These are phyloP conservation scores for Drosophila nannoptera DNA, from an alignment of 1,140 invertebrate genomes.

Conservation along the genomic window DNA sequence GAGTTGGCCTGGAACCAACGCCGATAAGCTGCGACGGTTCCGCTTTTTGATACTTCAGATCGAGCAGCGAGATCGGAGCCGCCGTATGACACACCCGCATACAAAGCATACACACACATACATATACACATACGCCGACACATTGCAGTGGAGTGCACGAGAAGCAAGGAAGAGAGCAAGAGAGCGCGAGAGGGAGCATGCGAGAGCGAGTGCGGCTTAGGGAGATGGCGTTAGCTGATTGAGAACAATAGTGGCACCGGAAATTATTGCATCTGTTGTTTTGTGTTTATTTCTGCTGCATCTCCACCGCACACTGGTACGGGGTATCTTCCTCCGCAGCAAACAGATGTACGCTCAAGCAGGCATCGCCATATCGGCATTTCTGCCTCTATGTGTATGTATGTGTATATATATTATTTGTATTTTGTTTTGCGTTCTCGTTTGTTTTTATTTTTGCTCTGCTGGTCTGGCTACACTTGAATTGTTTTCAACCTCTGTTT, in stretches of 20 bases:
- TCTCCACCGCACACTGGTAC: conserved; percentile 15
- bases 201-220: conserved; percentile 21
- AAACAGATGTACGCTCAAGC: conserved; percentile 3
- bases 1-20: conserved; percentile 21
- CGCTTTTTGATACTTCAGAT: conserved; percentile 21
- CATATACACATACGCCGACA: not conserved
- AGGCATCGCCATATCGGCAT: not conserved
- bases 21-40: conserved; percentile 20
- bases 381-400: not conserved
- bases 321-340: conserved; percentile 10
- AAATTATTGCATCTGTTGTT: conserved; percentile 75
- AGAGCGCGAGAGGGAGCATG: conserved; percentile 16
- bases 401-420: conserved; percentile 9
- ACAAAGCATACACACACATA: conserved; percentile 8
- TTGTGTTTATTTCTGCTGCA: conserved; percentile 43
- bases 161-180: conserved; percentile 2
- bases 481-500: conserved; percentile 41
- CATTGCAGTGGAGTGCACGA: not conserved
- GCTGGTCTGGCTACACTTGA: conserved; percentile 57
- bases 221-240: conserved; percentile 72
- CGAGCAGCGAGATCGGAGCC: conserved; percentile 18
- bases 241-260: conserved; percentile 71
- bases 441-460: conserved; percentile 27
- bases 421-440: conserved; percentile 23
- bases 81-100: conserved; percentile 58